Percentiles rank a stretch among this genome's conserved stretches.
phyloP scores from a whole-genome alignment of 2,113 vertebrate species.

The Coryphaenoides rupestris region DNA sequence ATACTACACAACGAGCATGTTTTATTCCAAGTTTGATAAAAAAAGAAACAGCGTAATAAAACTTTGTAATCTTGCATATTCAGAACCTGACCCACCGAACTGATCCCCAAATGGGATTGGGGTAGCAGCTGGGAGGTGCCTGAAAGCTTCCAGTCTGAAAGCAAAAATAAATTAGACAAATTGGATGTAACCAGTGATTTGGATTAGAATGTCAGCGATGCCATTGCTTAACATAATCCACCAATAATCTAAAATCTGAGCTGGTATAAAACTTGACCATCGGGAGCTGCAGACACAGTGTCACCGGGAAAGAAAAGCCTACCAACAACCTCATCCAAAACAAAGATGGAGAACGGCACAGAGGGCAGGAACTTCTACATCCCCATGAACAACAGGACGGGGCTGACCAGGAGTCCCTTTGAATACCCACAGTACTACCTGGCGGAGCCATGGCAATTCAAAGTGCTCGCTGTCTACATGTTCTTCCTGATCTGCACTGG shows the following conservation, averaged over 20 bases:
- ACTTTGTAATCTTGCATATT: neutral
- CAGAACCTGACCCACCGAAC: constrained; percentile 27
- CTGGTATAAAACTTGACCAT: too few relatives aligned
- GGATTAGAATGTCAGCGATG: constrained; percentile 33
- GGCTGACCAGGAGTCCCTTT: constrained; percentile 67
- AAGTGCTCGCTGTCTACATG: constrained; percentile 61
- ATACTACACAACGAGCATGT: neutral
- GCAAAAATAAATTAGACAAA: constrained; percentile 40
- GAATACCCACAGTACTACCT: constrained; percentile 72
- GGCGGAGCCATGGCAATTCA: constrained; percentile 64
- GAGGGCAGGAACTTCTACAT: constrained; percentile 73
- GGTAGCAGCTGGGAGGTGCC: constrained; percentile 23
- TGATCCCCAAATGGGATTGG: constrained; percentile 61
- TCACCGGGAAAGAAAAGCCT: too few relatives aligned
- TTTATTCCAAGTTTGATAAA: neutral
- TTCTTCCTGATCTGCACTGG: constrained; percentile 69
- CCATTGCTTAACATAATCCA: constrained; percentile 39
- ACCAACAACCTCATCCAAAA: too few relatives aligned
- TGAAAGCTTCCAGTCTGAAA: constrained; percentile 31
- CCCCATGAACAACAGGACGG: constrained; percentile 70
- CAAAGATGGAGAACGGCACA: constrained; percentile 64
- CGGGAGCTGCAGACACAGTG: too few relatives aligned
- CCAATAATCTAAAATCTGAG: too few relatives aligned
- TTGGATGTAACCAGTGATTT: constrained; percentile 27
- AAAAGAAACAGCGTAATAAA: neutral